These are phyloP conservation scores for Neoaliturus tenellus DNA, from an alignment of 2,888 invertebrate species.

Conservation along the genomic window DNA sequence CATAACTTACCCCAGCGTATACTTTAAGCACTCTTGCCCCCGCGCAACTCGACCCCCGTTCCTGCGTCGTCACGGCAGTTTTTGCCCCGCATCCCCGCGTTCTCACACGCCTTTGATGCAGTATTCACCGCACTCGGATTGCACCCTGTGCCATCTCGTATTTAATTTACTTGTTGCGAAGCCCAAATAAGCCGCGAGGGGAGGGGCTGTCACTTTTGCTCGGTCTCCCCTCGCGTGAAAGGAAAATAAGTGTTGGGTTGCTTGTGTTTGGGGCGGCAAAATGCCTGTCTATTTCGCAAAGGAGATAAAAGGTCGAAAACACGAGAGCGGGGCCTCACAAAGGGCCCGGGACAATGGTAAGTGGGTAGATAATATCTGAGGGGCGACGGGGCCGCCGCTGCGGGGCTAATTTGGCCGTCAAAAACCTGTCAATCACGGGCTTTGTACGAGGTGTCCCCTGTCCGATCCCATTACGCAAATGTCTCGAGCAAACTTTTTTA, in stretches of 20 bases:
- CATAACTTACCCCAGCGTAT: no score
- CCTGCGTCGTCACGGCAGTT: no score
- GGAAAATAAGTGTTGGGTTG: conserved; percentile 52
- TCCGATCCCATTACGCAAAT: conserved; percentile 36
- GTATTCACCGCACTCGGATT: conserved; percentile 26
- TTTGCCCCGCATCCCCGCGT: no score
- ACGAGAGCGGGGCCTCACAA: conserved; percentile 41
- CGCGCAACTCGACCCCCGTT: no score
- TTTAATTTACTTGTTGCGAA: conserved; percentile 50
- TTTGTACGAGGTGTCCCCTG: conserved; percentile 31
- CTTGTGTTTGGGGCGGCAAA: conserved; percentile 53
- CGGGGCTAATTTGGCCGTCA: conserved; percentile 56
- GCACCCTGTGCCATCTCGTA: conserved; percentile 32
- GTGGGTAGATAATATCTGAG: conserved; percentile 54
- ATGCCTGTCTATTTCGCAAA: conserved; percentile 53
- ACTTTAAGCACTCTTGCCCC: no score
- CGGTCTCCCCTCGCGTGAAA: conserved; percentile 17
- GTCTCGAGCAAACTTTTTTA: conserved; percentile 47
- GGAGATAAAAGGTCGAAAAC: conserved; percentile 51
- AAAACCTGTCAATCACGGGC: conserved; percentile 51
- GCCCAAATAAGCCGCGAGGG: conserved; percentile 22
- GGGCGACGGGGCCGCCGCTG: conserved; percentile 21
- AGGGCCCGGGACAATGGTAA: conserved; percentile 51
- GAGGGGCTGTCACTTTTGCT: conserved; percentile 30
- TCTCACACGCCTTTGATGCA: conserved; percentile 39